These are phyloP conservation scores for Tautogolabrus adspersus DNA, from an alignment of 2,113 vertebrate species.

Conservation along the genomic window DNA sequence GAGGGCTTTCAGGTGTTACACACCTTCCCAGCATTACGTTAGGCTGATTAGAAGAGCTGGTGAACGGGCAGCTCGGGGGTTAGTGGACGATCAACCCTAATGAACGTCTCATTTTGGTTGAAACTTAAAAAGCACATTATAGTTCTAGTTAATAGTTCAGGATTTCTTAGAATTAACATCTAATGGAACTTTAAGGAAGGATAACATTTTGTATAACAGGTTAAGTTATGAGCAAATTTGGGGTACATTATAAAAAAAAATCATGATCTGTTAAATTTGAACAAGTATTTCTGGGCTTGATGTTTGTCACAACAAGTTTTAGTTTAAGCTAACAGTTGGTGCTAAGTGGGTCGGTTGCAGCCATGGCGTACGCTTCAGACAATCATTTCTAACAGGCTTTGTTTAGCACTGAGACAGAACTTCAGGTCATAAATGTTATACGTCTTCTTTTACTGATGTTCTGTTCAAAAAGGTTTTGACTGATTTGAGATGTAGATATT, in stretches of 20 bases:
- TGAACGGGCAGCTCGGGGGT: background rate
- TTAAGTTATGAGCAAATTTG: constrained; percentile 5
- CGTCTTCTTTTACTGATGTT: no score
- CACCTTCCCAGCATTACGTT: constrained; percentile 15
- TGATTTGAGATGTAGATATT: background rate
- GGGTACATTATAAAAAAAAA: background rate
- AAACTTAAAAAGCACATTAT: background rate
- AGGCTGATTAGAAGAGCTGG: background rate
- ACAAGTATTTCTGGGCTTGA: background rate
- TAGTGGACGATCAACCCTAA: background rate
- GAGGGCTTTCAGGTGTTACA: constrained; percentile 31
- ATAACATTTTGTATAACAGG: constrained; percentile 4
- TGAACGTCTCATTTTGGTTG: constrained; percentile 33
- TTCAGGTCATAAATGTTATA: background rate
- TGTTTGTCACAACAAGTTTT: background rate
- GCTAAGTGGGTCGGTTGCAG: background rate
- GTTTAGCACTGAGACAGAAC: background rate
- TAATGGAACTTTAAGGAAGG: background rate
- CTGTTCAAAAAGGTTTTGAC: background rate
- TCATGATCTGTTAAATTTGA: background rate
- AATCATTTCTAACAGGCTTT: background rate
- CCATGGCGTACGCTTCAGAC: background rate
- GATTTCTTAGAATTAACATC: constrained; percentile 3
- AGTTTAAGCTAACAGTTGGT: background rate
- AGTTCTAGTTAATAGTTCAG: constrained; percentile 20